Evolutionary conservation across 2,888 invertebrate genomes (phyloP).

Genomic region (Pterobdella sp.): DNA sequence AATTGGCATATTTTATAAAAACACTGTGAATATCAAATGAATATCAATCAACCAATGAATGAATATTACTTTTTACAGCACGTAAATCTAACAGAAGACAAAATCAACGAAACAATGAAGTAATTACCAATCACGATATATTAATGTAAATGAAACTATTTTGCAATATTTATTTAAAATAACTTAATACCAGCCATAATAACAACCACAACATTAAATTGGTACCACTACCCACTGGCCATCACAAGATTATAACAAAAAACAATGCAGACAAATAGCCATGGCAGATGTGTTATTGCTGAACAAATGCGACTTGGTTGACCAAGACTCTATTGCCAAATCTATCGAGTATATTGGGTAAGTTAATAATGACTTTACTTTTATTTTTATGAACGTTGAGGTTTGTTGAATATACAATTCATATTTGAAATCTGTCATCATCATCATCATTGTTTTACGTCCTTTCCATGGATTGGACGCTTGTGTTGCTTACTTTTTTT

Average conservation of each 20-base stretch:
- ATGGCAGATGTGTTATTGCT: slow-evolving; percentile 15
- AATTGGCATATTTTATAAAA: too few relatives aligned
- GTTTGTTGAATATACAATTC: neutral
- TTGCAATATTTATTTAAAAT: too few relatives aligned
- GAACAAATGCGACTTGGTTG: slow-evolving; percentile 22
- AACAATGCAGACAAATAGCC: slow-evolving; percentile 13
- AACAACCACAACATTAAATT: neutral
- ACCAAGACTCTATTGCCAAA: neutral
- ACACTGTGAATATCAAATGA: too few relatives aligned
- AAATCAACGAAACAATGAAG: neutral
- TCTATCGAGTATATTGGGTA: neutral
- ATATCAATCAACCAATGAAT: too few relatives aligned
- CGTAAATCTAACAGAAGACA: neutral
- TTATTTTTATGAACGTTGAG: neutral
- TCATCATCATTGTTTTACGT: too few relatives aligned
- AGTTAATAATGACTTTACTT: neutral
- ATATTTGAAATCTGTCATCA: too few relatives aligned
- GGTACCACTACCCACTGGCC: neutral
- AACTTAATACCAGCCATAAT: too few relatives aligned
- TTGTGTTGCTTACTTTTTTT: too few relatives aligned
- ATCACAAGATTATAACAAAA: neutral
- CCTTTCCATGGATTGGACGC: too few relatives aligned
- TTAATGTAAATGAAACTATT: too few relatives aligned
- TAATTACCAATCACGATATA: neutral
- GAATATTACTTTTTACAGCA: neutral